Conservation (phyloP, 2,888 invertebrate genomes). For the Dolomedes plantarius region DNA sequence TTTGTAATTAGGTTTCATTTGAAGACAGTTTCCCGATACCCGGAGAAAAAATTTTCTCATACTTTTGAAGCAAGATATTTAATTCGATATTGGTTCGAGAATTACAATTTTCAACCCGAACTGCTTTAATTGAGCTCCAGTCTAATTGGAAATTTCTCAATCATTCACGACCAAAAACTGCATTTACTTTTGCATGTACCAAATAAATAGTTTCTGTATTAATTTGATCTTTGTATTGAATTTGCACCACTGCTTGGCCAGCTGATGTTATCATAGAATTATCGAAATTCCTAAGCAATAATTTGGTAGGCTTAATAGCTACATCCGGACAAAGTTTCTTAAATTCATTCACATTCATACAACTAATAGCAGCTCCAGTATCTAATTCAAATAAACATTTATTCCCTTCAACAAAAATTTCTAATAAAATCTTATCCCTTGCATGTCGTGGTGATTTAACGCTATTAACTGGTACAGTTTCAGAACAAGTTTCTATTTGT, state of each 20-base stretch:
- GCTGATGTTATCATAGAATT: constrained; percentile 51
- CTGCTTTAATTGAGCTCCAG: constrained; percentile 52
- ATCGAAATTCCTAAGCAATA: constrained; percentile 50
- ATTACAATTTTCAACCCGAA: constrained; percentile 45
- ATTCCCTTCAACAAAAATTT: constrained; percentile 47
- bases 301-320: constrained; percentile 52
- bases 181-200: constrained; percentile 52
- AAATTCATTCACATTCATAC: constrained; percentile 25
- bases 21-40: constrained; percentile 43
- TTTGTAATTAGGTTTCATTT: constrained; percentile 49
- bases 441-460: constrained; percentile 55
- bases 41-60: constrained; percentile 45
- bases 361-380: constrained; percentile 35
- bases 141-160: constrained; percentile 50
- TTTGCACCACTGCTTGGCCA: constrained; percentile 51
- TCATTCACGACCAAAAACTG: constrained; percentile 50
- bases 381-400: constrained; percentile 45
- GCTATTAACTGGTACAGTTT: constrained; percentile 55
- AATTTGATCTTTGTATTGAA: constrained; percentile 45
- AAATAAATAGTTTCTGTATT: constrained; percentile 43
- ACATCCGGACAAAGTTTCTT: constrained; percentile 45
- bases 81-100: constrained; percentile 48
- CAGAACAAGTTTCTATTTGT: constrained; percentile 52
- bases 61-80: constrained; percentile 49
- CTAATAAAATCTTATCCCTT: constrained; percentile 53